These are phyloP conservation scores for Ellobius talpinus DNA, from an alignment of 2,113 vertebrate genomes.

Conservation along the genomic window DNA sequence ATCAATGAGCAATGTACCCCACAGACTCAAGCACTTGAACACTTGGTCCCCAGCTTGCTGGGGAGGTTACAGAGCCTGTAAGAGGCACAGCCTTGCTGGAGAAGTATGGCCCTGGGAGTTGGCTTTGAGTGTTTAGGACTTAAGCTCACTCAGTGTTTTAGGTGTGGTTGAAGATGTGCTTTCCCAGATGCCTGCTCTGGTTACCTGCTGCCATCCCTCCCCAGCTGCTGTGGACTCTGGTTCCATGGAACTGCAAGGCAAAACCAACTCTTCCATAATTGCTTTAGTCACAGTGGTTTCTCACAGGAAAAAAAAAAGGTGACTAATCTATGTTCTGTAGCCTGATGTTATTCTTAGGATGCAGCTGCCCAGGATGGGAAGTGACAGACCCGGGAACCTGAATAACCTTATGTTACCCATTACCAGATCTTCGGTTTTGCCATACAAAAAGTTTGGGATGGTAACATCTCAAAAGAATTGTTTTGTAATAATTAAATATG, in stretches of 20 bases:
- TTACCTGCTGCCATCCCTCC: not conserved
- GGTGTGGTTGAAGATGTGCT: not conserved
- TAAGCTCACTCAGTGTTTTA: not conserved
- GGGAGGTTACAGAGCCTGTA: not conserved
- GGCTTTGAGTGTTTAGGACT: not conserved
- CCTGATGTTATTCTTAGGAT: not conserved
- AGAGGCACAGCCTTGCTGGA: not conserved
- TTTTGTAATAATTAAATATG: constrained; percentile 35
- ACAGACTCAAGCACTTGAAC: not conserved
- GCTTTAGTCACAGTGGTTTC: not conserved
- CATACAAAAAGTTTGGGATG: constrained; percentile 6
- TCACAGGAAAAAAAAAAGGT: not conserved
- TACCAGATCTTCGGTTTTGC: constrained; percentile 8
- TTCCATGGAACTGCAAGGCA: not conserved
- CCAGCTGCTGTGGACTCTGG: not conserved
- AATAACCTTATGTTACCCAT: not conserved
- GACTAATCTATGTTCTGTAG: too few species aligned
- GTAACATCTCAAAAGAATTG: constrained; percentile 15
- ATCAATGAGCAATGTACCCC: not conserved
- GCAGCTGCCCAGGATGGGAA: not conserved
- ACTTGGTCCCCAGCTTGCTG: not conserved
- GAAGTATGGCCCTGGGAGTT: not conserved
- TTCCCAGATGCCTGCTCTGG: not conserved
- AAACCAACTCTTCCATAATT: not conserved
- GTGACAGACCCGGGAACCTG: not conserved